Base-by-base conservation (phyloP, 2,113 vertebrate species). In the Motacilla alba region DNA sequence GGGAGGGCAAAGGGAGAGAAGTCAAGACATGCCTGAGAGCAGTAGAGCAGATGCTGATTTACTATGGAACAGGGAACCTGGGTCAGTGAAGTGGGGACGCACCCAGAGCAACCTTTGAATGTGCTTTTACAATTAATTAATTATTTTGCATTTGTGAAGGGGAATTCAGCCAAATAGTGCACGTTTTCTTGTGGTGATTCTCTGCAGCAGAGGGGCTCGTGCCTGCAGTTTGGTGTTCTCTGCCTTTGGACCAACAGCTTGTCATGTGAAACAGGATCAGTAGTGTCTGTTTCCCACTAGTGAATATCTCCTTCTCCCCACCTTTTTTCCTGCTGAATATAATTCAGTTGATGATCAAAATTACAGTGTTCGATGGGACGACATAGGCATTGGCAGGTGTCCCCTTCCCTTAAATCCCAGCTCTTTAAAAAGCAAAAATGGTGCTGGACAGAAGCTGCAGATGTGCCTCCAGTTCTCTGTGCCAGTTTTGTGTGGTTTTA, bases 131-230 rank as follows among this genome's bases (percentile, higher is more conserved):
- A 94, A 87, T 97, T 96, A 96, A 97, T 96, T 96, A 96, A 96
- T 97, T 97, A 93, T 96, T 98, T 97, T 58, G 52, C 96, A 94
- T 97, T 97, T 96, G 94, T 96, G 97, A 91, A 96, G 91, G 93
- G 93, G 90, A 96, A 90, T 97, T 96, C 97, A 98, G 94, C 91
- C 94, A 90, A 95, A 50, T 3, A 49, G 63, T 13, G 79, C 76
- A 66, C 10, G 21, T 73, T 74, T 92, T 94, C 84, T 94, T 94
- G 95, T 26, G 1, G 31, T 41, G 90, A 69, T 92, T 96, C 88
- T 96, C 62, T 94, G 75, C 3, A 33, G 95, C 83, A 93, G 87
- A 78, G 90, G 77, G 78, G 58, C 82, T 96, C 13, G 20, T 94
- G 93, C 95, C 90, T 90, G 90, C 47, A 18, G 33, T 80, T 82